Percentiles rank a stretch among this genome's conserved stretches.
These are phyloP conservation scores for Aphodius granarius DNA, from an alignment of 2,888 invertebrate species.

Conservation along the genomic window DNA sequence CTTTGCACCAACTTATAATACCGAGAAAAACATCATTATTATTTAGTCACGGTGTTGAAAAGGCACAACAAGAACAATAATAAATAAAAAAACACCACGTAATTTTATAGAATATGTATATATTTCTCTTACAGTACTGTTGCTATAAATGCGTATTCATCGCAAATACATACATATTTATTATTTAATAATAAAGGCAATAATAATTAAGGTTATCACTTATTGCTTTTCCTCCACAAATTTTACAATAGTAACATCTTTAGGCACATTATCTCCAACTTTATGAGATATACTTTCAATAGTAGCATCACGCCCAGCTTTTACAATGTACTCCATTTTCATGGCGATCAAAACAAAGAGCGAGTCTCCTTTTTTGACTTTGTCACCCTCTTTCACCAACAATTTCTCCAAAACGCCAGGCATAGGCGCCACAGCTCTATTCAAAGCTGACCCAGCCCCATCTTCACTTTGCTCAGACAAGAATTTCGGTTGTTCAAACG, in stretches of 20 bases:
- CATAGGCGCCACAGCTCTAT: constrained; percentile 83
- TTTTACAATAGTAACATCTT: constrained; percentile 66
- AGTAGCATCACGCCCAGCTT: constrained; percentile 76
- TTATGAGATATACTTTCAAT: constrained; percentile 73
- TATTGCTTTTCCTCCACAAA: constrained; percentile 55
- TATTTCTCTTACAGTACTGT: too few species aligned
- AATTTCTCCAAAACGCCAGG: constrained; percentile 94
- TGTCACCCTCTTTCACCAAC: constrained; percentile 78
- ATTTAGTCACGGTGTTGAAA: background rate
- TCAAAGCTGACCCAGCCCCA: constrained; percentile 41
- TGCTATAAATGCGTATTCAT: too few species aligned
- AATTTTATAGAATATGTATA: too few species aligned
- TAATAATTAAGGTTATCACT: too few species aligned
- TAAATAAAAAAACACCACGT: background rate
- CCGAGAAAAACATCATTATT: background rate
- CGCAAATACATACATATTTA: background rate
- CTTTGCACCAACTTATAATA: background rate
- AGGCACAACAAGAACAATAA: background rate
- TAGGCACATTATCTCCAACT: constrained; percentile 81
- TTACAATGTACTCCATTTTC: constrained; percentile 99
- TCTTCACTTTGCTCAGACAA: constrained; percentile 52
- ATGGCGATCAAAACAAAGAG: constrained; percentile 95
- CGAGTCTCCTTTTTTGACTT: constrained; percentile 84
- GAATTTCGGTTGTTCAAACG: constrained; percentile 64
- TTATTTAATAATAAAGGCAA: too few species aligned